phyloP scores from a whole-genome alignment of 2,113 vertebrate genomes.

The Cyphomyrus plagiostoma region DNA sequence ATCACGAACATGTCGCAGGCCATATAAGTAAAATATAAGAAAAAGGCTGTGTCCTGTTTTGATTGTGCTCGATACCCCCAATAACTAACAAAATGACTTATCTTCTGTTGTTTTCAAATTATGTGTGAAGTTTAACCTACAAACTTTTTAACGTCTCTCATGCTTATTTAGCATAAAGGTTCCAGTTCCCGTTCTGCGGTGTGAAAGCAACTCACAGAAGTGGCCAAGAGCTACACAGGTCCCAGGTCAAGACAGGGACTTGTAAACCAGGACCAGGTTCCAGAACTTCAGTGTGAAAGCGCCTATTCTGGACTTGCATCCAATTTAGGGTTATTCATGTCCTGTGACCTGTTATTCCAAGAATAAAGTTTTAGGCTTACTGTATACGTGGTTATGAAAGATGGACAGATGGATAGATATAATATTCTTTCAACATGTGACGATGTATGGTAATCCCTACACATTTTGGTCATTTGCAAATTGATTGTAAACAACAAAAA shows the following conservation, averaged over 20 bases:
- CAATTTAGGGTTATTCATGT: not conserved
- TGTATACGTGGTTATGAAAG: not conserved
- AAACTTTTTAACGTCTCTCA: not conserved
- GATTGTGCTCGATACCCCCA: not conserved
- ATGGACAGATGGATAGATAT: not conserved
- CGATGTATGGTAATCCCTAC: not conserved
- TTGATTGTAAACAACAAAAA: not conserved
- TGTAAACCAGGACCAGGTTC: too few species aligned
- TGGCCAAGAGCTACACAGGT: not conserved
- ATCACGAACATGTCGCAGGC: not conserved
- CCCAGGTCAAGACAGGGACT: not conserved
- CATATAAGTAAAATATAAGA: not conserved
- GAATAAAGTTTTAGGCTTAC: not conserved
- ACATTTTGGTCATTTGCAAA: not conserved
- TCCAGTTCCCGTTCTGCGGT: too few species aligned
- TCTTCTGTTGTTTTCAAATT: not conserved
- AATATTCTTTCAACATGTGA: not conserved
- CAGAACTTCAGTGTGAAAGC: not conserved
- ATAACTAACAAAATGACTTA: not conserved
- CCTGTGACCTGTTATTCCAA: not conserved
- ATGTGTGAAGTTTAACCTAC: not conserved
- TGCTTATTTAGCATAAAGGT: not conserved
- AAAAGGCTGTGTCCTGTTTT: not conserved
- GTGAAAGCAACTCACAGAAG: not conserved
- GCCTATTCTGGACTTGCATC: not conserved